These are phyloP conservation scores for Isaurus tuberculatus DNA, from an alignment of 92 coral and sea anemone species.

Conservation along the genomic window DNA sequence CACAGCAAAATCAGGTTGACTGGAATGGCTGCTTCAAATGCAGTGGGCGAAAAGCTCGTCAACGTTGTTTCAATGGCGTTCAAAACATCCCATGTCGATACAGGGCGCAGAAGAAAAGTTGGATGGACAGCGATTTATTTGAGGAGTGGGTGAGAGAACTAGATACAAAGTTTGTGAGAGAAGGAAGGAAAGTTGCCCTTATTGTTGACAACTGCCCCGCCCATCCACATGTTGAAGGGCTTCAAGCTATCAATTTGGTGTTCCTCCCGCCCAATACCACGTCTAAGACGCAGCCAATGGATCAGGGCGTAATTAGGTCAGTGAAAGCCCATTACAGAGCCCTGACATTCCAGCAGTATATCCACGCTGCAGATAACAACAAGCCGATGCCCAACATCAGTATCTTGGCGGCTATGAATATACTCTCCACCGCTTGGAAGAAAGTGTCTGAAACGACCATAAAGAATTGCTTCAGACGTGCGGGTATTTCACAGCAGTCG, in stretches of 20 bases:
- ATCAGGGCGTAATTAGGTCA: slow-evolving; percentile 2
- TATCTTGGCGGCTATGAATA: too few species aligned
- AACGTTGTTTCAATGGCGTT: slow-evolving; percentile 56
- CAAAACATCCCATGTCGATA: slow-evolving; percentile 54
- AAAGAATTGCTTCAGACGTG: too few species aligned
- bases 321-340: too few species aligned
- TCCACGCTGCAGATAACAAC: too few species aligned
- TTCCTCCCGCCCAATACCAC: slow-evolving; percentile 11
- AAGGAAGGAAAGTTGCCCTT: slow-evolving; percentile 48
- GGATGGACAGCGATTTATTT: slow-evolving; percentile 48
- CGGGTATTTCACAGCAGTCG: too few species aligned
- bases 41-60: slow-evolving; percentile 49
- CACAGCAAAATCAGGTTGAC: slow-evolving; percentile 8
- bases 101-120: slow-evolving; percentile 24
- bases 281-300: background rate
- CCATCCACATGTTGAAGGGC: background rate
- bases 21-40: slow-evolving; percentile 43
- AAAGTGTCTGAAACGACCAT: too few species aligned
- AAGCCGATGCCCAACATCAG: too few species aligned
- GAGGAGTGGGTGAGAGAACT: slow-evolving; percentile 19
- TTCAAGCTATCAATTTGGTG: slow-evolving; percentile 13
- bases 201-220: slow-evolving; percentile 22
- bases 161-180: slow-evolving; percentile 10
- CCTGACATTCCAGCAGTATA: too few species aligned
- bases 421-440: background rate